Evolutionary conservation across 2,113 vertebrate genomes (phyloP).

Genomic region (Meriones unguiculatus): DNA sequence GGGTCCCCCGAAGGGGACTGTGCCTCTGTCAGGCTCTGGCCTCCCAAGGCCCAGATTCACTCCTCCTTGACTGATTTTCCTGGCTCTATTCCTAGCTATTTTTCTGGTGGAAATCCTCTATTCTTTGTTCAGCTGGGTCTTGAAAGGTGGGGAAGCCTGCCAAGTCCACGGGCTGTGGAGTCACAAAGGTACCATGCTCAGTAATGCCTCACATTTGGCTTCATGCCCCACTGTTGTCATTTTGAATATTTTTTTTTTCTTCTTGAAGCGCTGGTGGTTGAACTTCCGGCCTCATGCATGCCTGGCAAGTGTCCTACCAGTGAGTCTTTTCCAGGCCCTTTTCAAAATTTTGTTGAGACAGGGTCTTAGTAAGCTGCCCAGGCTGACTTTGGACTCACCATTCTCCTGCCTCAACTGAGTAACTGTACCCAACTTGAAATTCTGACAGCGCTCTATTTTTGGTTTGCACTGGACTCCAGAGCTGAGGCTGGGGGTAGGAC

Average conservation of each 20-base stretch:
- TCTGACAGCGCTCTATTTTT: neutral
- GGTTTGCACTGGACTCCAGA: neutral
- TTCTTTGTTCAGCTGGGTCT: neutral
- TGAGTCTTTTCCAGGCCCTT: neutral
- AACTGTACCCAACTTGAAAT: neutral
- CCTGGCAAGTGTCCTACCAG: neutral
- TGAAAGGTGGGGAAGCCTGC: neutral
- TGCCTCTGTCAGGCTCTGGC: neutral
- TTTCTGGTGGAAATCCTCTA: neutral
- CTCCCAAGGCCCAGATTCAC: neutral
- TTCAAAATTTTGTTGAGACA: neutral
- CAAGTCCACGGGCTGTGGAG: fast-evolving
- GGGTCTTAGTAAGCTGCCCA: neutral
- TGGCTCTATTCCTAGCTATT: neutral
- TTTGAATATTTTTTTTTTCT: neutral
- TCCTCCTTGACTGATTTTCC: neutral
- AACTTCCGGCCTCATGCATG: neutral
- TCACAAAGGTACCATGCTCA: too few relatives aligned
- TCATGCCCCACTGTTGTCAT: neutral
- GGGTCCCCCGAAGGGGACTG: neutral
- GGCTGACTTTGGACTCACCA: neutral
- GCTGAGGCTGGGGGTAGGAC: neutral
- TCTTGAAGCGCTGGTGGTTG: neutral
- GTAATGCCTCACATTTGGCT: neutral
- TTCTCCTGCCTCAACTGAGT: neutral